phyloP scores from a whole-genome alignment of 2,797 vertebrate species.

The Typhlichthys eigenmanni region DNA sequence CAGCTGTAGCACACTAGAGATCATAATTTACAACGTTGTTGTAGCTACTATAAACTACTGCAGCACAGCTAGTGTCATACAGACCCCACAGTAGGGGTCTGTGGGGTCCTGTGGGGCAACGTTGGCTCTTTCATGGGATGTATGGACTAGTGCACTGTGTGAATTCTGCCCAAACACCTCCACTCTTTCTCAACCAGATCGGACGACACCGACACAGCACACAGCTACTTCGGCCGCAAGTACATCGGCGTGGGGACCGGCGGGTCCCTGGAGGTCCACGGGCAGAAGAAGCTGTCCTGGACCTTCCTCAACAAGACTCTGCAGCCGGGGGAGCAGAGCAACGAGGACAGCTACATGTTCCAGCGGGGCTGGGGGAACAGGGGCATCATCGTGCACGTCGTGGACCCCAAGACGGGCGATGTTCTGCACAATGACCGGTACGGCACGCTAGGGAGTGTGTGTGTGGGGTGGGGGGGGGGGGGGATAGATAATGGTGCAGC shows the following conservation, averaged over 20 bases:
- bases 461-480: no score
- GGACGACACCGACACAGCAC: conserved; percentile 75
- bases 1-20: no score
- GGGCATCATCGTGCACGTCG: conserved; percentile 88
- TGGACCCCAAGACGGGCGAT: conserved; percentile 82
- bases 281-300: conserved; percentile 89
- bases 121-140: no score
- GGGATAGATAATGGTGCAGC: no score
- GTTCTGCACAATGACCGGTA: conserved; percentile 87
- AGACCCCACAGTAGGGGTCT: no score
- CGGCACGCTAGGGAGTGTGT: no score
- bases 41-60: no score
- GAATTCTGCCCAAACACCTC: no score
- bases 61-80: no score
- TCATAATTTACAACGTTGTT: no score
- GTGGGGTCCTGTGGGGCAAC: no score
- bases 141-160: no score
- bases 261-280: conserved; percentile 89
- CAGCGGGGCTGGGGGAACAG: conserved; percentile 93
- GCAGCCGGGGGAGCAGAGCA: conserved; percentile 80
- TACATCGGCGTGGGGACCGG: conserved; percentile 87
- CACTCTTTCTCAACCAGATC: conserved; percentile 66
- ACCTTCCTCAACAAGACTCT: conserved; percentile 92
- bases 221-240: conserved; percentile 91
- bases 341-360: conserved; percentile 87